These are phyloP conservation scores for Cydia strobilella DNA, from an alignment of 1,140 invertebrate species.

Conservation along the genomic window DNA sequence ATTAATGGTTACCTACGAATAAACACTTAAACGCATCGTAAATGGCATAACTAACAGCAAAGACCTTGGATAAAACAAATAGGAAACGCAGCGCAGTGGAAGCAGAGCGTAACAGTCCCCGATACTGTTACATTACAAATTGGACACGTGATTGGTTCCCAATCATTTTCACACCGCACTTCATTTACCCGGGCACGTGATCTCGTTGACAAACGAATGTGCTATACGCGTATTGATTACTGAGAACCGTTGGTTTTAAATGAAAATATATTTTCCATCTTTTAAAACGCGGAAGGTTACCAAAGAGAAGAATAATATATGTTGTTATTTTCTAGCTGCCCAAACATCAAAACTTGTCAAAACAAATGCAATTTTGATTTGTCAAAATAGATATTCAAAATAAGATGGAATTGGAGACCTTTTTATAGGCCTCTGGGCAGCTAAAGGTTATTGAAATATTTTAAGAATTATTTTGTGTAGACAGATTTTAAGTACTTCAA, in stretches of 20 bases:
- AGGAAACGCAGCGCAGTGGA: not conserved
- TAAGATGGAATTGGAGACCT: too few relatives aligned
- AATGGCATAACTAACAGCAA: not conserved
- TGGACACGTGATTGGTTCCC: conserved; percentile 7
- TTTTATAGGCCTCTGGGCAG: too few relatives aligned
- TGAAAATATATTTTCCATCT: not conserved
- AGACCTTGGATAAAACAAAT: not conserved
- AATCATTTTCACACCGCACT: conserved; percentile 20
- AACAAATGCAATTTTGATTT: too few relatives aligned
- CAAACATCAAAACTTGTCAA: too few relatives aligned
- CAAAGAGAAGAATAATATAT: too few relatives aligned
- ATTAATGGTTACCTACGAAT: not conserved
- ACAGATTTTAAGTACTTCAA: too few relatives aligned
- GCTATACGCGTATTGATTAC: not conserved
- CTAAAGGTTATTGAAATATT: too few relatives aligned
- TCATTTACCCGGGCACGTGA: not conserved
- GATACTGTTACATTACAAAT: conserved; percentile 15
- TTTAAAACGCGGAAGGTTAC: too few relatives aligned
- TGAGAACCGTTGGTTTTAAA: not conserved
- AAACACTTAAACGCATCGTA: not conserved
- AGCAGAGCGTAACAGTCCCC: not conserved
- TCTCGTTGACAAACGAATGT: not conserved
- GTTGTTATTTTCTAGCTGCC: too few relatives aligned
- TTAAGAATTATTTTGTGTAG: too few relatives aligned
- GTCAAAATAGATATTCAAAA: too few relatives aligned